Evolutionary conservation across 1,140 invertebrate genomes (phyloP), one percentile per base, ranked within the genome.

Genomic region (Palaemon carinicauda): DNA sequence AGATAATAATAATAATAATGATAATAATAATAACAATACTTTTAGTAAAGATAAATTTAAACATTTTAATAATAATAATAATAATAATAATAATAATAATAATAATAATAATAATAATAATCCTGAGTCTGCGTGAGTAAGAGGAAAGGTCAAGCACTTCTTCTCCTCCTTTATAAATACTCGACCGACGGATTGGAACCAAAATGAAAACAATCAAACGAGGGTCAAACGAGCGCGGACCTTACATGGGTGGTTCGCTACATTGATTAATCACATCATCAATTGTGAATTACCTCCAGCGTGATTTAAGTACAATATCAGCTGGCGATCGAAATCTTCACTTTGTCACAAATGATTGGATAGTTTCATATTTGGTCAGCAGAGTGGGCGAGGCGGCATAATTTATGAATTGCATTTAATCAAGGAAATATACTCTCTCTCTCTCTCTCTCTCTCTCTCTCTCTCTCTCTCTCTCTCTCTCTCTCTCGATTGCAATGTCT

Each of bases 261-360:
- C 84, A 50, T 74, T 86, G 84, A 86, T 80, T 31, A 86, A 86
- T 86, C 78, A 80, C 84, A 86, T 86, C 84, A 86, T 86, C 84
- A 80, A 86, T 86, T 80, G 84, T 69, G 84, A 86, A 86, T 86
- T 86, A 86, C 84, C 84, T 80, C 41, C 84, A 79, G 33, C 84
- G 77, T 86, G 84, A 86, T 86, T 86, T 86, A 86, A 86, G 84
- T 86, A 86, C 84, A 86, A 86, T 86, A 86, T 86, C 84, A 86
- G 84, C 84, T 71, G 77, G 84, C 50, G 84, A 86, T 86, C 84
- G 84, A 80, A 86, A 86, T 86, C 84, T 80, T 53, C 84, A 80
- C 77, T 86, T 86, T 86, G 84, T 86, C 84, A 86, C 84, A 71
- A 24, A 54, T 73, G 84, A 86, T 86, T 86, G 84, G 84, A 80